These are phyloP conservation scores for Serilophus lunatus DNA, from an alignment of 2,113 vertebrate species.

Conservation along the genomic window DNA sequence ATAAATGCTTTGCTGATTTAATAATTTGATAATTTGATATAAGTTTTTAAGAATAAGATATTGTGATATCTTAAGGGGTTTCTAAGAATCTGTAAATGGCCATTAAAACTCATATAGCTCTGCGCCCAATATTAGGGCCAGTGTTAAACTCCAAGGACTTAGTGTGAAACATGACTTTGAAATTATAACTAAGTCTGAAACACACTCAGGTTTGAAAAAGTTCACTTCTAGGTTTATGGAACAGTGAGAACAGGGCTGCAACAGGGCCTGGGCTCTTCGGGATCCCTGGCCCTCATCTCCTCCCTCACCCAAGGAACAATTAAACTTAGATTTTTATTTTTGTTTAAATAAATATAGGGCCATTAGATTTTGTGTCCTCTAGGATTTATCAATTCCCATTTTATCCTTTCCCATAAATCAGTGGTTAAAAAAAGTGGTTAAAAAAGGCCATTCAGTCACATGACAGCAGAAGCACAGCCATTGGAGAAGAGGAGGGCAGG, in stretches of 20 bases:
- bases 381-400: background rate
- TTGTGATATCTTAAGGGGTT: background rate
- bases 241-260: background rate
- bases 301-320: background rate
- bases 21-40: background rate
- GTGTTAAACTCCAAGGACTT: background rate
- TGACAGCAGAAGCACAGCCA: fast-evolving
- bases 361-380: background rate
- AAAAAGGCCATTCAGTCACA: no score
- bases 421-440: background rate
- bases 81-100: background rate
- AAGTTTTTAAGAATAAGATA: background rate
- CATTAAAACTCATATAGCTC: background rate
- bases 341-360: background rate
- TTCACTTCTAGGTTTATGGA: background rate
- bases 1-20: background rate
- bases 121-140: background rate
- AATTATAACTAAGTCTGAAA: background rate
- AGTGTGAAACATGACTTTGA: background rate
- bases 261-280: fast-evolving
- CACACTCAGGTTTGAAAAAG: background rate
- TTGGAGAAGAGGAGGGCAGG: no score
- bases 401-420: background rate
- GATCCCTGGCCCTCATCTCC: no score
- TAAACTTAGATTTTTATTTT: background rate